These are phyloP conservation scores for Acropora tenuis DNA, from an alignment of 64 coral and sea anemone genomes.

Conservation along the genomic window DNA sequence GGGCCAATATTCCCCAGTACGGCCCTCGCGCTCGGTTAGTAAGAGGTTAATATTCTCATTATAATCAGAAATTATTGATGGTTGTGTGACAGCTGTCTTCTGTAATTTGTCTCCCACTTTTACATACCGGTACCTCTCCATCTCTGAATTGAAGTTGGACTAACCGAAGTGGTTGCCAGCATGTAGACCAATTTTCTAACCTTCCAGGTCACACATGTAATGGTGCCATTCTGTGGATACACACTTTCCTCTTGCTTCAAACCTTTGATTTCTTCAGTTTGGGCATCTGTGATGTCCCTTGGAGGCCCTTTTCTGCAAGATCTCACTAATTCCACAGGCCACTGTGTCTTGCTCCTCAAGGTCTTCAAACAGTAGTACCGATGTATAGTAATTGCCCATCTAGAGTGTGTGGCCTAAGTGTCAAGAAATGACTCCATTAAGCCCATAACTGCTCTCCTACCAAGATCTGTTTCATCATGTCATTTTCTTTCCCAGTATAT, in stretches of 20 bases:
- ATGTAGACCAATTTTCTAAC: neutral
- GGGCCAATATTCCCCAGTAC: too few species aligned
- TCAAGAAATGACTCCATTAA: constrained; percentile 29
- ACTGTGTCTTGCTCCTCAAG: constrained; percentile 11
- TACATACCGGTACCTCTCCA: constrained; percentile 21
- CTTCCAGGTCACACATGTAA: too few species aligned
- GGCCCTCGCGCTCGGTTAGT: too few species aligned
- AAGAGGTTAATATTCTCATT: too few species aligned
- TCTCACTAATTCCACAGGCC: constrained; percentile 20
- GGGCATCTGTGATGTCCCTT: constrained; percentile 29
- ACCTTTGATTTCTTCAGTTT: constrained; percentile 42
- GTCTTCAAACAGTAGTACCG: constrained; percentile 27
- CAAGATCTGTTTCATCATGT: constrained; percentile 26
- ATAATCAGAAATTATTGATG: too few species aligned
- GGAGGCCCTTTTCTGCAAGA: neutral
- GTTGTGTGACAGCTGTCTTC: constrained; percentile 48
- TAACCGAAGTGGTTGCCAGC: constrained; percentile 13
- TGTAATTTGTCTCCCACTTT: constrained; percentile 40
- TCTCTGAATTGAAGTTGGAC: neutral
- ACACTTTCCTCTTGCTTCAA: constrained; percentile 38
- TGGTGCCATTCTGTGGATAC: too few species aligned
- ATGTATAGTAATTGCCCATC: constrained; percentile 12
- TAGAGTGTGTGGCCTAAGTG: too few species aligned
- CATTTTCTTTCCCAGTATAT: constrained; percentile 48
- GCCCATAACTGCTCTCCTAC: constrained; percentile 43